Conservation (phyloP, 2,797 vertebrate species). For the Girardinus metallicus region DNA sequence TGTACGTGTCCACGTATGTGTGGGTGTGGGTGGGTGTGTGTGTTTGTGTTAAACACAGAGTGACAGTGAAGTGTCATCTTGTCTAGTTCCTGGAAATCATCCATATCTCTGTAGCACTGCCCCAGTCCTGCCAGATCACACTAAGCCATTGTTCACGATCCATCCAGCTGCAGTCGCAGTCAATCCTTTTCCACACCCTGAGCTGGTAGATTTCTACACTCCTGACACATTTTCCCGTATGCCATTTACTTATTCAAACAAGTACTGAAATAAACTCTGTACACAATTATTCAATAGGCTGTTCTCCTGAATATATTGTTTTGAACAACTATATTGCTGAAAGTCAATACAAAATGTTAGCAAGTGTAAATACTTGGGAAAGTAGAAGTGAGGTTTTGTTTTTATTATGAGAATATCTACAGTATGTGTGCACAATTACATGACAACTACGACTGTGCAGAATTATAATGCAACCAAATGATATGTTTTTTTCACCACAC, state of each 20-base stretch:
- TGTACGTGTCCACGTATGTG: slow-evolving; percentile 5
- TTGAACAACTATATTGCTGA: not conserved
- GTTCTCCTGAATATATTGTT: not conserved
- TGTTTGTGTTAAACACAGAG: slow-evolving; percentile 9
- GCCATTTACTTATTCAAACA: not conserved
- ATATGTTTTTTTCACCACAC: not conserved
- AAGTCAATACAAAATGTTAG: not conserved
- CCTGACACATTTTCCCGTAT: slow-evolving; percentile 8
- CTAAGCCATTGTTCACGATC: slow-evolving; percentile 51
- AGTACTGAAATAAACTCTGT: not conserved
- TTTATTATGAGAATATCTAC: too few relatives aligned
- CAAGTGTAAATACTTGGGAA: not conserved
- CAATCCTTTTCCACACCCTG: not conserved
- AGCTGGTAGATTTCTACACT: slow-evolving; percentile 5
- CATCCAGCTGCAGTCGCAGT: slow-evolving; percentile 9
- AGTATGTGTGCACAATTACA: not conserved
- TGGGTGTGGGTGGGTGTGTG: slow-evolving; percentile 6
- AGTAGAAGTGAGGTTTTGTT: not conserved
- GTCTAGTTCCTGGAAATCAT: slow-evolving; percentile 47
- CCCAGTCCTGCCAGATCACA: slow-evolving; percentile 39
- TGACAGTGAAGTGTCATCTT: slow-evolving; percentile 37
- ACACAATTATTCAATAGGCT: not conserved
- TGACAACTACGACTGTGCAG: not conserved
- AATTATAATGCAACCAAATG: not conserved
- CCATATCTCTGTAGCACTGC: slow-evolving; percentile 34